Evolutionary conservation across 1,140 invertebrate species (phyloP), one percentile per base, ranked within the genome.

Genomic region (Pseudomyrmex dendroicus): DNA sequence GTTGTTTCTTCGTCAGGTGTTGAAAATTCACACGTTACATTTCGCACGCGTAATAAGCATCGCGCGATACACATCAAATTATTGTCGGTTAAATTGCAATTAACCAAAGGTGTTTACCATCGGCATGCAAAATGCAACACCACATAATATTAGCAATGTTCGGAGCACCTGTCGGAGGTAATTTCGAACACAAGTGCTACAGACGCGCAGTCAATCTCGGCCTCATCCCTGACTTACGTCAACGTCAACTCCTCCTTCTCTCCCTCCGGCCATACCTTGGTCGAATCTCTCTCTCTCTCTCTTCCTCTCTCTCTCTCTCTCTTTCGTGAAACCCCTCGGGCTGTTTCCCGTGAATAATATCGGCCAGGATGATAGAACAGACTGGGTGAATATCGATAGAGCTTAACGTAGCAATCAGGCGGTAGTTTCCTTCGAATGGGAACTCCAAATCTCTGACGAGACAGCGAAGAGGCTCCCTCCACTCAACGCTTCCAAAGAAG

Each of bases 371-470:
- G 76, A 80, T 80, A 70, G 76, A 80, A 80, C 76, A 80, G 76
- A 80, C 76, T 59, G 76, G 62, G 35, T 80, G 76, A 72, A 80
- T 80, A 80, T 80, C 76, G 76, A 80, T 80, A n/a, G 76, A 80
- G 66, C 76, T 80, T 80, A 80, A 80, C 76, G 66, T 46, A 59
- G 76, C 76, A 80, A 80, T 80, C 76, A 80, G 66, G 66, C 66
- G 44, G 76, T 80, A 80, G 76, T 80, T 80, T 80, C 76, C 54
- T 48, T 17, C 66, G 20, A 80, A 80, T 80, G 66, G 66, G 54
- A 80, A 80, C 76, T 80, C 54, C 76, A 44, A 80, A 80, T 80
- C 68, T 70, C 66, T 80, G 76, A 80, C 76, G 66, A 80, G 66
- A 56, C 54, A 80, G 44, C 54, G 20, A 80, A 72, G 76, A 72